Base-by-base conservation (phyloP, 2,797 vertebrate species). In the Malacoraja senta region DNA sequence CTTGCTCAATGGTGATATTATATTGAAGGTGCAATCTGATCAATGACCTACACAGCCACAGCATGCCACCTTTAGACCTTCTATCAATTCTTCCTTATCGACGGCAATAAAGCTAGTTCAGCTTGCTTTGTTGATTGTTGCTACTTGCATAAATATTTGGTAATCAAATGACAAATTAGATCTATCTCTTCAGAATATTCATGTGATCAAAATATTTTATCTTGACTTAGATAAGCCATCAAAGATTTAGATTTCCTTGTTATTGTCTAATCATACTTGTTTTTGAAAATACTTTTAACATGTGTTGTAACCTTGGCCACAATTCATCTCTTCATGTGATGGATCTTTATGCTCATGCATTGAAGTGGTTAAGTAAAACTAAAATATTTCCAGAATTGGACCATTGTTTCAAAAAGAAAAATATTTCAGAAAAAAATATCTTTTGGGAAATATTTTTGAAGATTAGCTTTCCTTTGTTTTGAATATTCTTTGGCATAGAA, bases 231-330 rank as follows among this genome's bases (percentile, higher is more conserved):
- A 86, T 86, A 63, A 61, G 61, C 10, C 26, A 86, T 29, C 53
- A 86, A 86, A 86, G 7, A 53, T 1, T 53, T 63, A n/a, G 58
- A 15, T 17, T 63, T 84, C 61, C 12, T 13, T 86, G 13, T 86
- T 61, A n/a, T 86, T 86, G 83, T 15, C n/a, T 53, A 86, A n/a
- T 86, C 83, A 63, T n/a, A 2, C 65, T 32, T 38, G 10, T 91
- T 72, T 68, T 91, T 38, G 4, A 91, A 72, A 38, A 91, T 91
- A 38, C 88, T 72, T 71, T 35, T 91, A 65, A 91, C 17, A 44
- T 19, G 26, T 72, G 32, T n/a, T 29, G 24, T 38, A 1, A 44
- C 21, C 68, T 72, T 91, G 71, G 19, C 35, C 53, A 3, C 68
- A 74, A 44, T 91, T 13, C 0, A 72, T 44, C 19, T 72, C 17